Conservation (phyloP, 92 coral and sea anemone species). For the Hydrozoanthus gracilis region DNA sequence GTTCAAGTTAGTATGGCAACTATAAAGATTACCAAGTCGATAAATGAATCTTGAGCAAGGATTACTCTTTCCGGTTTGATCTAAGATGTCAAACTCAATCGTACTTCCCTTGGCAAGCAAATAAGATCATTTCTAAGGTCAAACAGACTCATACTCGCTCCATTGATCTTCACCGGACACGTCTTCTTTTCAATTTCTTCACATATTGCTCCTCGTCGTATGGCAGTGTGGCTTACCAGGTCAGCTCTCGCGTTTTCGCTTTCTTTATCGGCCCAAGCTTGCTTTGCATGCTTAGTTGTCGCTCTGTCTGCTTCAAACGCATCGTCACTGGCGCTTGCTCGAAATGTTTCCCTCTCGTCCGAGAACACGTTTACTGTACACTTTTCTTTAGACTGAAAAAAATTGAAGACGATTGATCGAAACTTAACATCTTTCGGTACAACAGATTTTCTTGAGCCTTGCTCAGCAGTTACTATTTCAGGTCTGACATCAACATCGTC, state of each 20-base stretch:
- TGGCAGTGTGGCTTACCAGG: not conserved
- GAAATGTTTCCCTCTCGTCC: not conserved
- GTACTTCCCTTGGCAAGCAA: not conserved
- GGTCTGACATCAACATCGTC: too few species aligned
- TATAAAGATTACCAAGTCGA: too few species aligned
- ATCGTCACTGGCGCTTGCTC: not conserved
- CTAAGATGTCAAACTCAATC: not conserved
- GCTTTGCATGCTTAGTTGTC: not conserved
- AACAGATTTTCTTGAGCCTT: too few species aligned
- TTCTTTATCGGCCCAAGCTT: not conserved
- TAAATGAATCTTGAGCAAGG: too few species aligned
- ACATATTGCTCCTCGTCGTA: conserved; percentile 11
- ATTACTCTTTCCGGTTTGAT: too few species aligned
- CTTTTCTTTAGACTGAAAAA: too few species aligned
- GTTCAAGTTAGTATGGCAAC: too few species aligned
- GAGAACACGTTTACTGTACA: too few species aligned
- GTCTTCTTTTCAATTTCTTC: not conserved
- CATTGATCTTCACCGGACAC: conserved; percentile 1
- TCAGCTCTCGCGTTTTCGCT: not conserved
- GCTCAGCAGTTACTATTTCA: too few species aligned
- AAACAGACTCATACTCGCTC: not conserved
- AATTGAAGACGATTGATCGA: too few species aligned
- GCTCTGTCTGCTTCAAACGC: too few species aligned
- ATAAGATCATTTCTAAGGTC: conserved; percentile 5
- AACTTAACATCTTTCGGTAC: too few species aligned